Evolutionary conservation across 2,797 vertebrate species (phyloP), one percentile per base, ranked within the genome.

Genomic region (Meriones psammophilus): DNA sequence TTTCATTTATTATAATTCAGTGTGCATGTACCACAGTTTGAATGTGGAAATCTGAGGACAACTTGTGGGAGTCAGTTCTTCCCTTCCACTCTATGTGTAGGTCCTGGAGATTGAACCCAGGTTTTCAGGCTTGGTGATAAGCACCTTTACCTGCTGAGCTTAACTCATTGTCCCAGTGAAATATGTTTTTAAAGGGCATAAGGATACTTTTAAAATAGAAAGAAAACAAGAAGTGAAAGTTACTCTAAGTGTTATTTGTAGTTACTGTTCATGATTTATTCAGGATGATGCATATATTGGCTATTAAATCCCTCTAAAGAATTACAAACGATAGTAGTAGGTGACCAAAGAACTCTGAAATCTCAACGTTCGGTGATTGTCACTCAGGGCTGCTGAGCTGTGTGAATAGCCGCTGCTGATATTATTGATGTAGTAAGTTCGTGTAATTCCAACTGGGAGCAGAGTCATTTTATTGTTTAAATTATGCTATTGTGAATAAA

Each of bases 161-260:
- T 46, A 5, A 33, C 39, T 50, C 39, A 33, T 50, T 68, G 83
- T 28, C 30, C 17, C 10, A 33, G 10, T 66, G 62, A 22, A 12
- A 14, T 33, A 22, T 14, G 62, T 30, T 54, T 71, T 71, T 71
- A 84, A 89, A 73, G 36, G 74, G 15, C 12, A 78, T 90, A 60
- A 8, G 87, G 58, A 60, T 88, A 14, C 73, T 88, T 93, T 93
- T 22, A 36, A 83, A 87, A 71, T 28, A 66, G 39, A 79, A 42
- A 39, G 64, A 83, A 83, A 74, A 24, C 33, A 80, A 68, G 50
- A 91, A 91, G 74, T 77, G 10, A 92, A 89, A 95, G 15, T 94
- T 94, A 81, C 18, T 91, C 30, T 54, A 89, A 95, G 28, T 94
- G n/a, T 94, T 87, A 88, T 50, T 93, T 74, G 50, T 36, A 92